phyloP scores from a whole-genome alignment of 2,888 invertebrate species.

The Drosophila acutilabella region DNA sequence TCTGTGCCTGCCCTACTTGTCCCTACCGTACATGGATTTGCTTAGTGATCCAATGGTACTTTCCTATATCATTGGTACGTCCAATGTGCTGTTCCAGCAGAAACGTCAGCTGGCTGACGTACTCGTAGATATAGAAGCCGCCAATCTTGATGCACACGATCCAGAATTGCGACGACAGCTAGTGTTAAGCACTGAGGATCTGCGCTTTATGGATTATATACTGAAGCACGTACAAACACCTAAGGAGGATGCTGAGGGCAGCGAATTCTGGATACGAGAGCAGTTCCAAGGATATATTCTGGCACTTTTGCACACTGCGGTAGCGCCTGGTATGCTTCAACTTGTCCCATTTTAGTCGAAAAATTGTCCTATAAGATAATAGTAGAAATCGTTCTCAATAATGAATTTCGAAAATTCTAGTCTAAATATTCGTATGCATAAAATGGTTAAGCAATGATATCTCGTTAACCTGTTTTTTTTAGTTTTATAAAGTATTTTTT shows the following conservation, averaged over 20 bases:
- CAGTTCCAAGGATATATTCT: constrained; percentile 96
- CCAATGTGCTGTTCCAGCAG: constrained; percentile 98
- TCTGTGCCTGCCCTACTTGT: constrained; percentile 97
- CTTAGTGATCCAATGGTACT: constrained; percentile 94
- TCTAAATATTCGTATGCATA: not conserved
- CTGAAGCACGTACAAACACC: constrained; percentile 90
- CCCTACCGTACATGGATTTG: constrained; percentile 96
- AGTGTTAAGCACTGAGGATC: constrained; percentile 96
- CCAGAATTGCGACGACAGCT: constrained; percentile 92
- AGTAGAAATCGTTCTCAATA: too few species aligned
- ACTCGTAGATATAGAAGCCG: constrained; percentile 94
- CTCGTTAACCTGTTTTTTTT: too few species aligned
- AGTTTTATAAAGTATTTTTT: too few species aligned
- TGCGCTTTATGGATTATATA: constrained; percentile 97
- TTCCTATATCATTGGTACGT: constrained; percentile 97
- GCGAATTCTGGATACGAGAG: constrained; percentile 98
- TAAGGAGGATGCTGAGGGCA: constrained; percentile 92
- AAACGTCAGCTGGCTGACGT: constrained; percentile 97
- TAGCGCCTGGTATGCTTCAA: constrained; percentile 51
- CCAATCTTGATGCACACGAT: constrained; percentile 93
- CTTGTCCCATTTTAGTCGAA: not conserved
- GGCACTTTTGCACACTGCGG: constrained; percentile 92
- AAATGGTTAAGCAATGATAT: not conserved
- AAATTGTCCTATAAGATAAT: too few species aligned
- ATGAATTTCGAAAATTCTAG: not conserved